A percentile compares a stretch with the other conserved stretches of the same genome.
These are phyloP conservation scores for Zenarchopterus dispar DNA, from an alignment of 2,797 vertebrate species.

Conservation along the genomic window DNA sequence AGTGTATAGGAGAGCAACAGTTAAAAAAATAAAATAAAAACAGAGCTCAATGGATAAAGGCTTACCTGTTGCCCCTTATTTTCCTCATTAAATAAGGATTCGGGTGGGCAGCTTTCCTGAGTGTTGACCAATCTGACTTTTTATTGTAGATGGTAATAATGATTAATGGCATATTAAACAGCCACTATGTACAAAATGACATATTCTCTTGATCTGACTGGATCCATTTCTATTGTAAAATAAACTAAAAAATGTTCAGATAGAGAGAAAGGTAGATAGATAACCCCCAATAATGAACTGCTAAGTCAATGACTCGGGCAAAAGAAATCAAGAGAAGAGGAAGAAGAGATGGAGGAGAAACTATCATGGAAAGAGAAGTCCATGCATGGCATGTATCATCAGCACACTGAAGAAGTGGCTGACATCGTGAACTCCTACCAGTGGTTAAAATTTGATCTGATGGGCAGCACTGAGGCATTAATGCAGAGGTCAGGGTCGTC, in stretches of 20 bases:
- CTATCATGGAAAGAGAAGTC: background rate
- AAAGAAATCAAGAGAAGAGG: background rate
- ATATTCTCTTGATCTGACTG: too few relatives aligned
- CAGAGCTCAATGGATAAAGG: conserved; percentile 78
- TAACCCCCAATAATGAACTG: too few relatives aligned
- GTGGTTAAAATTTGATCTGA: too few relatives aligned
- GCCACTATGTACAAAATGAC: conserved; percentile 45
- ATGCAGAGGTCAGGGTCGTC: too few relatives aligned
- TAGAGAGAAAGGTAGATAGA: too few relatives aligned
- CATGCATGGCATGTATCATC: background rate
- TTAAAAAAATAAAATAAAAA: conserved; percentile 41
- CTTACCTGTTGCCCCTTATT: conserved; percentile 73
- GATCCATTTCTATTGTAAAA: too few relatives aligned
- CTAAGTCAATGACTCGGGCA: background rate
- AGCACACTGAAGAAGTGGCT: background rate
- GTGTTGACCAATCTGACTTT: conserved; percentile 71
- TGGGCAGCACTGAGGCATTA: too few relatives aligned
- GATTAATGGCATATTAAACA: conserved; percentile 75
- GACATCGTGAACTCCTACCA: too few relatives aligned
- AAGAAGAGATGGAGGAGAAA: too few relatives aligned
- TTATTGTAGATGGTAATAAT: conserved; percentile 78
- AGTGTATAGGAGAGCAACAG: conserved; percentile 71
- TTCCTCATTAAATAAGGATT: conserved; percentile 65
- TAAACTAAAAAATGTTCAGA: too few relatives aligned
- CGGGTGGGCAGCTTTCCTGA: conserved; percentile 65